Conservation (phyloP, 2,113 vertebrate genomes). For the Columba livia region DNA sequence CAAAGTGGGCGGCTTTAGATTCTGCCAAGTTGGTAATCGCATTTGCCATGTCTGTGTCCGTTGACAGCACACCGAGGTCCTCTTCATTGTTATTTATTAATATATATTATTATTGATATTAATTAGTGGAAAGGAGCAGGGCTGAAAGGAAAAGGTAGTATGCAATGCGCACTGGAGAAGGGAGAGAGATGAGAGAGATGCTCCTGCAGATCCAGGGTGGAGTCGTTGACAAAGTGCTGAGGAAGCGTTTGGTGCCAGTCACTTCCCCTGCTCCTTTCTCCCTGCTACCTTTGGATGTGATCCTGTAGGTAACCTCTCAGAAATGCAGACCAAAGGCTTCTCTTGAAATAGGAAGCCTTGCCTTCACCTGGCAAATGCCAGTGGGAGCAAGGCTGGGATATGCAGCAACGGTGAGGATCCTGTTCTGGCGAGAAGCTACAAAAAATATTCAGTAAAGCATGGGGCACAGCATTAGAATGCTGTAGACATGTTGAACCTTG, state of each 20-base stretch:
- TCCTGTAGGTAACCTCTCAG: neutral
- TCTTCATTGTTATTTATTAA: neutral
- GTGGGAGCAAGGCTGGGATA: neutral
- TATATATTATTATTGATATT: neutral
- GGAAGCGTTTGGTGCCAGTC: neutral
- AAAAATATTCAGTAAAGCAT: neutral
- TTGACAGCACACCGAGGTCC: neutral
- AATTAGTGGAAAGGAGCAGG: neutral
- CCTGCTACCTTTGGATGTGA: neutral
- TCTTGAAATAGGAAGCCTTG: neutral
- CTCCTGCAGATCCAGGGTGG: neutral
- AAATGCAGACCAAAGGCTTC: neutral
- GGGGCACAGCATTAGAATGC: neutral
- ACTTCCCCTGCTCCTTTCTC: neutral
- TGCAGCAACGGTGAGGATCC: neutral
- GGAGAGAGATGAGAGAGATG: neutral
- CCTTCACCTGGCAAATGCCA: neutral
- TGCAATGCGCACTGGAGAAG: neutral
- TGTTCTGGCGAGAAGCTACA: neutral
- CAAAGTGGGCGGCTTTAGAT: neutral
- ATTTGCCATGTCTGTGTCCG: neutral
- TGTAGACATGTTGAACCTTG: neutral
- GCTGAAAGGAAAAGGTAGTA: neutral
- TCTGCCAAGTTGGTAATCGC: rapidly evolving
- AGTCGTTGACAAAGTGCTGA: neutral